Conservation (phyloP, 2,113 vertebrate genomes). For the Seriola quinqueradiata region DNA sequence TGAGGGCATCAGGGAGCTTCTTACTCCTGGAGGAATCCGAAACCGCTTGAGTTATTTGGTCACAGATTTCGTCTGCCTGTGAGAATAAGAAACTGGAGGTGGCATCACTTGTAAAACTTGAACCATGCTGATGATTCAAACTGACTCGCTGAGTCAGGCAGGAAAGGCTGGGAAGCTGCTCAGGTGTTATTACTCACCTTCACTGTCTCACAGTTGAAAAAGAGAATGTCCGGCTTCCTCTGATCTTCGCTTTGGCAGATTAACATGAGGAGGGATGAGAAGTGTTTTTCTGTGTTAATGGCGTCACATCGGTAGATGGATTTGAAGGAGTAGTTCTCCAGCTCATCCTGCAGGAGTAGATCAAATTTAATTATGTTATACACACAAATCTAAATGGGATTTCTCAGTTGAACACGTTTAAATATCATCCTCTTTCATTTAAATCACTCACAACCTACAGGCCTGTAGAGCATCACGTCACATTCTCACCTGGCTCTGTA, state of each 20-base stretch:
- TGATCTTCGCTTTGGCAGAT: conserved; percentile 85
- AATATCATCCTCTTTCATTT: neutral
- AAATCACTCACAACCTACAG: neutral
- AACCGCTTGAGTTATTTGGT: conserved; percentile 84
- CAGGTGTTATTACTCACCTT: conserved; percentile 78
- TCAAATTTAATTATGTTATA: neutral
- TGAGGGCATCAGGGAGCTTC: conserved; percentile 74
- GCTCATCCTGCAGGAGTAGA: conserved; percentile 82
- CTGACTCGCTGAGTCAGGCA: neutral
- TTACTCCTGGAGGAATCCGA: conserved; percentile 76
- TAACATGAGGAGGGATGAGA: conserved; percentile 85
- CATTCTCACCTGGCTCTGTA: conserved; percentile 69
- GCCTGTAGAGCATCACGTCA: neutral
- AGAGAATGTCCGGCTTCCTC: conserved; percentile 86
- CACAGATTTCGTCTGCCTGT: conserved; percentile 86
- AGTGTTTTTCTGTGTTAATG: conserved; percentile 74
- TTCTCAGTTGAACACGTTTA: neutral
- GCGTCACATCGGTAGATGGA: conserved; percentile 86
- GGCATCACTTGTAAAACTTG: conserved; percentile 54
- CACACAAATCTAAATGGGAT: neutral
- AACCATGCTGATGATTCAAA: neutral
- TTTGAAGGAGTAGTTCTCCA: conserved; percentile 84
- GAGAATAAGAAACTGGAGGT: conserved; percentile 19
- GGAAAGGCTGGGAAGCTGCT: neutral
- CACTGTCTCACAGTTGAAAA: conserved; percentile 86